Evolutionary conservation across 2,113 vertebrate species (phyloP).

Genomic region (Isurus oxyrinchus): DNA sequence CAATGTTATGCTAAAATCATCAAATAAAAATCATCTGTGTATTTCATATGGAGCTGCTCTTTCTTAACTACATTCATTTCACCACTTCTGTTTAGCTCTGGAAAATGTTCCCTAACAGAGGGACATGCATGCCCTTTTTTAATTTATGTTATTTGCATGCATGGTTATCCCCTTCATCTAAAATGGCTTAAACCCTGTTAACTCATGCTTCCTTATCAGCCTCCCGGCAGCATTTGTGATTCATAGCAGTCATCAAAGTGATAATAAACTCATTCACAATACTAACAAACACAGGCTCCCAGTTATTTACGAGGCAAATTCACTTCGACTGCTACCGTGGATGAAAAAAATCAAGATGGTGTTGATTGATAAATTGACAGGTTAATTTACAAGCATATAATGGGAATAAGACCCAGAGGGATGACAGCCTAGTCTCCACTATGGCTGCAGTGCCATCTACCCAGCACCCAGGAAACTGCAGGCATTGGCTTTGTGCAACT

Average conservation of each 20-base stretch:
- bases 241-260: conserved; percentile 97
- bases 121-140: conserved; percentile 42
- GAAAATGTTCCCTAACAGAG: conserved; percentile 32
- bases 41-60: conserved; percentile 10
- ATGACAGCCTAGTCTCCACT: conserved; percentile 64
- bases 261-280: conserved; percentile 97
- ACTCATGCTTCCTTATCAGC: conserved; percentile 79
- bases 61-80: conserved; percentile 21
- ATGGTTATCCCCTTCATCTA: conserved; percentile 56
- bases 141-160: conserved; percentile 62
- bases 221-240: conserved; percentile 90
- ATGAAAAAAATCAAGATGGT: conserved; percentile 92
- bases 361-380: conserved; percentile 99
- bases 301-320: conserved; percentile 87
- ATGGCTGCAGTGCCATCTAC: conserved; percentile 98
- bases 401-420: conserved; percentile 84
- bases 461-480: conserved; percentile 75
- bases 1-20: background rate
- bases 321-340: conserved; percentile 69
- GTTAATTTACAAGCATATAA: conserved; percentile 99
- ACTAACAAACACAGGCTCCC: conserved; percentile 86
- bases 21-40: background rate
- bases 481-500: background rate
- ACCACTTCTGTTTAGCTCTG: background rate
- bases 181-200: conserved; percentile 53